Base-by-base conservation (phyloP, 2,888 invertebrate genomes). In the Empis livida region DNA sequence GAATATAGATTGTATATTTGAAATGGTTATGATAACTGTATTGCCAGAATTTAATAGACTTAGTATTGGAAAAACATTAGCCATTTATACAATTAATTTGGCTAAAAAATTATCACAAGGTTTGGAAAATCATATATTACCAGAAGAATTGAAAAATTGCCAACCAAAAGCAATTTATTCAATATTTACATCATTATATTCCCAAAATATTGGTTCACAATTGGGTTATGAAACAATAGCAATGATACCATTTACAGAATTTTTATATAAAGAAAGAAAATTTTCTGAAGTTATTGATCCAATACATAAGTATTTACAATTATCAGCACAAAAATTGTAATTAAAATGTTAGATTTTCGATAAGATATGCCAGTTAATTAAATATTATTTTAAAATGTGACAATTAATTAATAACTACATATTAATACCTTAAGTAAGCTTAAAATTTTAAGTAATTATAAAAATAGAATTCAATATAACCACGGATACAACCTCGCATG, bases 1-100 rank as follows among this genome's bases (percentile, higher is more conserved):
- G 53, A 66, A 73, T 20, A 71, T 72, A 0, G 71, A 77, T 42
- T 78, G 78, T 59, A 67, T 77, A 11, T 57, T 81, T 16, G 81
- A 81, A 63, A 61, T 80, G 30, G 79, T 80, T 78, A 80, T 80
- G 50, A 53, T 80, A 11, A 76, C 72, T 1, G 77, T 77, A 1
- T 56, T 68, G 3, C 63, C 67, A 0, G 64, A 71, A 38, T 73
- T 74, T 49, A 66, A 75, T 49, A 55, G 60, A 5, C 65, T 67
- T 13, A 70, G 73, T 23, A 69, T 82, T 9, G 79, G 68, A 1
- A 68, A 60, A 16, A 58, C 71, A 17, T 55, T 80, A 10, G 68
- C 72, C 46, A 65, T 72, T 53, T 61, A 67, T 2, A 73, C 78
- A 0, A 59, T 77, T 42, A 71, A 75, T 31, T 53, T 79, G 1